Evolutionary conservation across 2,113 vertebrate species (phyloP).

Genomic region (Burhinus oedicnemus): DNA sequence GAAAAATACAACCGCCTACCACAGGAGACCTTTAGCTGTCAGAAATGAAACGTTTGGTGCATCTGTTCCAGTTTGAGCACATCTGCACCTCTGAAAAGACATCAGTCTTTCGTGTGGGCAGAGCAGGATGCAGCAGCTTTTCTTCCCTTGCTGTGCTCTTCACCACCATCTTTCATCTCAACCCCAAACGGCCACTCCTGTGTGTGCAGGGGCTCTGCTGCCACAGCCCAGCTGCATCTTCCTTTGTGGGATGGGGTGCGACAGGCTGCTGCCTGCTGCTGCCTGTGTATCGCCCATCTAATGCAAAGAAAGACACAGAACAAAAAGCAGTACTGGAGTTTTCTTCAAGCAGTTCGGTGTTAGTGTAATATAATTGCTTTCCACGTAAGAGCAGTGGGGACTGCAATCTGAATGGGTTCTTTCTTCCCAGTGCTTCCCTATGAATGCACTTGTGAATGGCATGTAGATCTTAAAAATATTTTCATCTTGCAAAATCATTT

Average conservation of each 20-base stretch:
- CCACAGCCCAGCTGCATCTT: background rate
- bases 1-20: background rate
- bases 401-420: background rate
- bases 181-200: background rate
- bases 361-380: background rate
- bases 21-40: background rate
- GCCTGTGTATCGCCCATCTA: fast-evolving
- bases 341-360: background rate
- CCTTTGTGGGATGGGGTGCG: background rate
- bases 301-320: background rate
- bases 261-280: background rate
- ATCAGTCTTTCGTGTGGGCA: background rate
- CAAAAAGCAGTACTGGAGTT: background rate
- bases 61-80: background rate
- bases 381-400: fast-evolving
- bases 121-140: background rate
- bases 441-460: background rate
- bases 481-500: background rate
- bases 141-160: background rate
- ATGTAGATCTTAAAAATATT: background rate
- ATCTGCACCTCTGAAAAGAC: background rate
- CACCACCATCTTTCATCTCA: background rate
- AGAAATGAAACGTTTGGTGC: background rate
- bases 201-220: background rate
- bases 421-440: background rate